These are phyloP conservation scores for Palythoa grandiflora DNA, from an alignment of 92 coral and sea anemone genomes.

Conservation along the genomic window DNA sequence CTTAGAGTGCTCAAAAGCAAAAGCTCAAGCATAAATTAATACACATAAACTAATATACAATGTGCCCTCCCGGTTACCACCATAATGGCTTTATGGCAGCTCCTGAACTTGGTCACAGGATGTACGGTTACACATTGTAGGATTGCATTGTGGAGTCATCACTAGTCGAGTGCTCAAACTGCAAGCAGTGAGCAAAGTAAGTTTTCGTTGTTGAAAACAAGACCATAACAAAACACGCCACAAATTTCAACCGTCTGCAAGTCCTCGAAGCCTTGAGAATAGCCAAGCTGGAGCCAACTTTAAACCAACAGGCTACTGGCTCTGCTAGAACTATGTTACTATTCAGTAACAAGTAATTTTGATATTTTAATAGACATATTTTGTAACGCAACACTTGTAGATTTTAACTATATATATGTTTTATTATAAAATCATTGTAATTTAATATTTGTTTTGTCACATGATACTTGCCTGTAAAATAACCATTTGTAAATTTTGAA, in stretches of 20 bases:
- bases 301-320: constrained; percentile 35
- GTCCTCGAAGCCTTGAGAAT: constrained; percentile 38
- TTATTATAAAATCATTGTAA: neutral
- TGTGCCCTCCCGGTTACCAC: too few relatives aligned
- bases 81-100: too few relatives aligned
- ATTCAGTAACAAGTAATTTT: constrained; percentile 15
- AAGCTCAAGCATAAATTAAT: too few relatives aligned
- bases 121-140: too few relatives aligned
- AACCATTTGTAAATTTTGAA: constrained; percentile 7
- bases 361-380: constrained; percentile 4
- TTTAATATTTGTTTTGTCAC: neutral
- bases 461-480: neutral
- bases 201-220: neutral
- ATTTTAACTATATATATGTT: neutral
- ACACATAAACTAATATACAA: too few relatives aligned
- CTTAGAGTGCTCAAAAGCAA: too few relatives aligned
- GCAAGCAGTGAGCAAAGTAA: too few relatives aligned
- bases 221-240: constrained; percentile 17
- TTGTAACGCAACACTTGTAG: neutral
- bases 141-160: too few relatives aligned
- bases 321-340: constrained; percentile 37
- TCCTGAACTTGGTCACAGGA: too few relatives aligned
- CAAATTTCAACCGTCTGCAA: constrained; percentile 42
- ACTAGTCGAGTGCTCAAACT: too few relatives aligned
- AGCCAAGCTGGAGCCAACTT: constrained; percentile 12